These are phyloP conservation scores for Amphimallon solstitiale DNA, from an alignment of 2,888 invertebrate genomes.

Conservation along the genomic window DNA sequence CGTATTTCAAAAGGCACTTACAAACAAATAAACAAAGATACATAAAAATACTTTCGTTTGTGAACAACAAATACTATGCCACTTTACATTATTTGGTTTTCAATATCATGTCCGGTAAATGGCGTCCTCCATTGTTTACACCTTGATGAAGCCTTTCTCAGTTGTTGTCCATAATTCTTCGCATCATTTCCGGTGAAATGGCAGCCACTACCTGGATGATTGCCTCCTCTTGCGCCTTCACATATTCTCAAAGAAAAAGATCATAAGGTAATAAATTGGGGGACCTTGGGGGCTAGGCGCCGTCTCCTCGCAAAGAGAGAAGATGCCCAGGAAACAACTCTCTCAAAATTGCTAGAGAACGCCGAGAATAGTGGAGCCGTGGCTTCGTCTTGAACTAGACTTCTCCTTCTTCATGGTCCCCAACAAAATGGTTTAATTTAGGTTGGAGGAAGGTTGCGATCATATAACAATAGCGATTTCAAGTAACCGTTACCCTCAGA, in stretches of 20 bases:
- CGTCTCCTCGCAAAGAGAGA: constrained; percentile 9
- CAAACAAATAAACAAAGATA: neutral
- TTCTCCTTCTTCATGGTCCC: too few species aligned
- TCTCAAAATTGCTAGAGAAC: constrained; percentile 16
- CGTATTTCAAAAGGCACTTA: too few species aligned
- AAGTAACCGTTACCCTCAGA: too few species aligned
- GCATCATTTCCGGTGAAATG: too few species aligned
- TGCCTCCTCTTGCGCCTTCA: too few species aligned
- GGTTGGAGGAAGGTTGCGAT: too few species aligned
- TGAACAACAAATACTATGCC: neutral
- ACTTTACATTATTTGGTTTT: neutral
- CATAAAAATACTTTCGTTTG: neutral
- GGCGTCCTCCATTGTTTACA: too few species aligned
- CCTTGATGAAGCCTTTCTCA: too few species aligned
- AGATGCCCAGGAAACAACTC: constrained; percentile 18
- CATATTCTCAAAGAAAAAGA: neutral
- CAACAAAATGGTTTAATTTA: too few species aligned
- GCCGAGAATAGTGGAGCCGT: neutral
- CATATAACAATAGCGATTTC: too few species aligned
- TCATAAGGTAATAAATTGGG: neutral
- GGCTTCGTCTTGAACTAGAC: neutral
- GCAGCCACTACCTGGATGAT: too few species aligned
- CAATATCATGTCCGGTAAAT: neutral
- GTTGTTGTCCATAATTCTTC: too few species aligned
- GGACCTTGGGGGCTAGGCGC: constrained; percentile 1